Percentiles rank a stretch among this genome's conserved stretches.
phyloP scores from a whole-genome alignment of 2,888 invertebrate genomes.

The Xestia ashworthii region DNA sequence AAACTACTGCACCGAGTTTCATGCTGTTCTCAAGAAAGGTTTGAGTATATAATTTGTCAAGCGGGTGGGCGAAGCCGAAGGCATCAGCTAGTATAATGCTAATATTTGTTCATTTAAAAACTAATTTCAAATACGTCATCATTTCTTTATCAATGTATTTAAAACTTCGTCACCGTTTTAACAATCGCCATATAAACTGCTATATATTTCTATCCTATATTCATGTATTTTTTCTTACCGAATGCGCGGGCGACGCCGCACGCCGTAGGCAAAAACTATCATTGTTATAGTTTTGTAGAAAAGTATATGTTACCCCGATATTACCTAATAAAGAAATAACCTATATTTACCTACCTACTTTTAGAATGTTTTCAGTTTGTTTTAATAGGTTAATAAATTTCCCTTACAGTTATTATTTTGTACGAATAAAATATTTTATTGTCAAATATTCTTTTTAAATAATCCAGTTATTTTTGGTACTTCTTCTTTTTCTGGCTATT shows the following conservation, averaged over 20 bases:
- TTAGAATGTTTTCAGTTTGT: neutral
- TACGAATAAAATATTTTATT: neutral
- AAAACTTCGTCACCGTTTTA: neutral
- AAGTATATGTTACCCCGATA: too few relatives aligned
- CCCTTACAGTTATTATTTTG: neutral
- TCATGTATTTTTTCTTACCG: neutral
- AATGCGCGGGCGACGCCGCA: neutral
- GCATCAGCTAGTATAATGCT: too few relatives aligned
- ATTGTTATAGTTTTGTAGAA: neutral
- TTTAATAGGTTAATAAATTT: neutral
- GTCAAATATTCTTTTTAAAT: neutral
- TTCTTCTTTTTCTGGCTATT: neutral
- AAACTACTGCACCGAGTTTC: too few relatives aligned
- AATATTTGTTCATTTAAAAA: neutral
- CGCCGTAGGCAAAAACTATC: neutral
- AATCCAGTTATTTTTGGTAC: neutral
- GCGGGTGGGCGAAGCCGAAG: too few relatives aligned
- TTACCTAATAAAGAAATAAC: too few relatives aligned
- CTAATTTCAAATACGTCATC: neutral
- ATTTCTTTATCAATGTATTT: neutral
- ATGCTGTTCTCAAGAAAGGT: too few relatives aligned
- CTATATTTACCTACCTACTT: neutral
- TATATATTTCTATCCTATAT: neutral
- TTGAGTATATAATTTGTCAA: too few relatives aligned
- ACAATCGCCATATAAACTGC: neutral